phyloP scores from a whole-genome alignment of 2,888 invertebrate species.

The Heliconius sara region DNA sequence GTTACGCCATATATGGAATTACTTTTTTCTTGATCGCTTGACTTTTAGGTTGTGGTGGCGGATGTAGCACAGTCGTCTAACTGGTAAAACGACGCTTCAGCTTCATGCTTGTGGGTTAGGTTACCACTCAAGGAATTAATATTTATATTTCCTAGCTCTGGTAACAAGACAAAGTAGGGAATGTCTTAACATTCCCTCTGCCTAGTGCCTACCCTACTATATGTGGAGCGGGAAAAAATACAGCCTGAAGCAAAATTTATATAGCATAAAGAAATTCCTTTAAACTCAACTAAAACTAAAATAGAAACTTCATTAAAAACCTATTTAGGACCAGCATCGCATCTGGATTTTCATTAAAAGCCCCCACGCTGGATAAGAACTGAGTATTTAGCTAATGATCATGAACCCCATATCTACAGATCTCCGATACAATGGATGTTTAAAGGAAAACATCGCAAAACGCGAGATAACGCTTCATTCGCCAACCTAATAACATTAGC shows the following conservation, averaged over 20 bases:
- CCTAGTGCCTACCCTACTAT: no score
- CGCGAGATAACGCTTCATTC: conserved; percentile 63
- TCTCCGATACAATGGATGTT: conserved; percentile 60
- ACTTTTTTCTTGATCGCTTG: no score
- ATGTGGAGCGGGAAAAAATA: no score
- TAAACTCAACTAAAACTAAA: neutral
- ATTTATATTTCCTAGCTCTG: no score
- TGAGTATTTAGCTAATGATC: conserved; percentile 41
- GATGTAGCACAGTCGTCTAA: no score
- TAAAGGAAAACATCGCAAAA: conserved; percentile 60
- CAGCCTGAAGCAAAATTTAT: neutral
- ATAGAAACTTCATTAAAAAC: conserved; percentile 35
- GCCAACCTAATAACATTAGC: conserved; percentile 74
- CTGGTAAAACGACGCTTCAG: no score
- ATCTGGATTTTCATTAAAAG: conserved; percentile 31
- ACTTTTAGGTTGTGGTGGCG: no score
- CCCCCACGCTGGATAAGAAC: conserved; percentile 25
- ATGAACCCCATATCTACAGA: conserved; percentile 53
- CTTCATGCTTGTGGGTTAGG: no score
- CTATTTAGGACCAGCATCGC: conserved; percentile 19
- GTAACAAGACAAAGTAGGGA: no score
- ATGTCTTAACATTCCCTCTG: no score
- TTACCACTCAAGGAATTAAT: no score
- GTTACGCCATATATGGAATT: no score
- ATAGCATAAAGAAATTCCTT: neutral